A percentile compares a stretch with the other conserved stretches of the same genome.
Conservation (phyloP, 2,113 vertebrate genomes). For the Typhlomys cinereus region DNA sequence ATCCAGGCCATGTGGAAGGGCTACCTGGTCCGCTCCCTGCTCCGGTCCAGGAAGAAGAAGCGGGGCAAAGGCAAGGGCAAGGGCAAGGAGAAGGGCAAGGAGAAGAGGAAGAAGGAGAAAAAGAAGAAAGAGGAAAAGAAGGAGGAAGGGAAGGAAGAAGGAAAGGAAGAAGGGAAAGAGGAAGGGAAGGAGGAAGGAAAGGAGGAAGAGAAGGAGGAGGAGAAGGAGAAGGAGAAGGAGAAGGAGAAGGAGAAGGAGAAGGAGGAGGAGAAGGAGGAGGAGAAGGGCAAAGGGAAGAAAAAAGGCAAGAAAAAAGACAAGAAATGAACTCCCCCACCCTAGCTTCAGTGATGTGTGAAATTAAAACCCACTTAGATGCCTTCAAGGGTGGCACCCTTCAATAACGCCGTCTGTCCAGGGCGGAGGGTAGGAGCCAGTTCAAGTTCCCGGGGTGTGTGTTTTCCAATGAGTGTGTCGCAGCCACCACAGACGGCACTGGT, state of each 20-base stretch:
- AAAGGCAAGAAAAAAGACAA: conserved; percentile 43
- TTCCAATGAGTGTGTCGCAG: neutral
- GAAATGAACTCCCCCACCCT: neutral
- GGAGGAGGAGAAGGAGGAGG: neutral
- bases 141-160: neutral
- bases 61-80: conserved; percentile 77
- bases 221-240: neutral
- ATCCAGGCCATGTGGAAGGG: conserved; percentile 94
- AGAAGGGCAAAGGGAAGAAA: neutral
- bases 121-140: neutral
- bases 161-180: neutral
- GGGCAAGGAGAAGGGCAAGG: conserved; percentile 59
- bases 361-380: neutral
- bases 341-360: neutral
- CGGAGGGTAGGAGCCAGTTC: neutral
- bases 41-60: conserved; percentile 84
- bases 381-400: neutral
- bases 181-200: neutral
- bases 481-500: fast-evolving
- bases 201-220: conserved; percentile 73
- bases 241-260: neutral
- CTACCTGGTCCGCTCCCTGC: conserved; percentile 86
- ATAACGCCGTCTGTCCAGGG: neutral
- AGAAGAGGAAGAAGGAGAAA: neutral
- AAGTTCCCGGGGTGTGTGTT: fast-evolving